Percentiles rank a stretch among this genome's conserved stretches.
phyloP scores from a whole-genome alignment of 2,888 invertebrate genomes.

The Noctua janthe region DNA sequence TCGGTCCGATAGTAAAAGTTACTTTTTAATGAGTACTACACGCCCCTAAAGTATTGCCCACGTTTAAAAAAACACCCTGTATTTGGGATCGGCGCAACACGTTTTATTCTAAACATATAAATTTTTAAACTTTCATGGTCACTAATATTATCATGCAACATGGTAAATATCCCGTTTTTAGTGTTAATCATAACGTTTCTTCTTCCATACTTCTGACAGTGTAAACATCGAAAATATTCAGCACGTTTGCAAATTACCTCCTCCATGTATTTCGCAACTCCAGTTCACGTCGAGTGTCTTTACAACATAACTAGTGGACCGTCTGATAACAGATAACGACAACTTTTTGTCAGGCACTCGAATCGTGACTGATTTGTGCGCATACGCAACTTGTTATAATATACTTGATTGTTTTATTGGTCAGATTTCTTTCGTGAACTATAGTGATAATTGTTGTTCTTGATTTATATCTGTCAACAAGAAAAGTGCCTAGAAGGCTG shows the following conservation, averaged over 20 bases:
- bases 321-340: slow-evolving; percentile 65
- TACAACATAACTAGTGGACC: slow-evolving; percentile 64
- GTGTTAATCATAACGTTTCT: no score
- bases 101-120: no score
- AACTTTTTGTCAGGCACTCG: slow-evolving; percentile 58
- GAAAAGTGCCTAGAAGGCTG: not conserved
- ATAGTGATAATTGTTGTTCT: not conserved
- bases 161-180: no score
- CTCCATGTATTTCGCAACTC: slow-evolving; percentile 37
- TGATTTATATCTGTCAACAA: not conserved
- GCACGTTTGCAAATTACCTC: slow-evolving; percentile 25
- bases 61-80: no score
- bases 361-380: slow-evolving; percentile 58
- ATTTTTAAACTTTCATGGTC: no score
- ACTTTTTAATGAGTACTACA: no score
- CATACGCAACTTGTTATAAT: slow-evolving; percentile 30
- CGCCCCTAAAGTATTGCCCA: no score
- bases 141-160: no score
- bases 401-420: slow-evolving; percentile 28
- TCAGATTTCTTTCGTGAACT: not conserved
- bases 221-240: not conserved
- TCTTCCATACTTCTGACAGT: not conserved
- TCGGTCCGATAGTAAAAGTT: no score
- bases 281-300: slow-evolving; percentile 35
- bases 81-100: no score